phyloP scores from a whole-genome alignment of 2,113 vertebrate species.

The Bothrops jararaca region DNA sequence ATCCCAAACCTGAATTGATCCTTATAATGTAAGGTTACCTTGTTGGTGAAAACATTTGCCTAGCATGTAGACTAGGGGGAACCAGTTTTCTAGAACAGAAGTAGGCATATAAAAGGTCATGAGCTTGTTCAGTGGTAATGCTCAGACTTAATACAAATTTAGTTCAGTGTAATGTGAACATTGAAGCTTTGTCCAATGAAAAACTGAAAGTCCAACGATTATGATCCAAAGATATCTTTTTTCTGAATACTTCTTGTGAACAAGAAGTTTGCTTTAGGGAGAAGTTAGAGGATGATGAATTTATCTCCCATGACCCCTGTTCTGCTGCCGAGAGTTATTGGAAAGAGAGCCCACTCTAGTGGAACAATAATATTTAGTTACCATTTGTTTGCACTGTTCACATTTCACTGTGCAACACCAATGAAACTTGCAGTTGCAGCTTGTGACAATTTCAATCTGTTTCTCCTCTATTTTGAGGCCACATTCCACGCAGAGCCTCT shows the following conservation, averaged over 20 bases:
- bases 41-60: not conserved
- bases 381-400: conserved; percentile 81
- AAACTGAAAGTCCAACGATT: not conserved
- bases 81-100: not conserved
- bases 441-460: conserved; percentile 77
- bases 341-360: conserved; percentile 44
- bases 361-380: conserved; percentile 84
- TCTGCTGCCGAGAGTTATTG: conserved; percentile 66
- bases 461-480: conserved; percentile 83
- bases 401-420: conserved; percentile 96
- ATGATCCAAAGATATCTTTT: not conserved
- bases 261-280: not conserved
- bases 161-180: not conserved
- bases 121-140: not conserved
- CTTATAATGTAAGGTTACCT: not conserved
- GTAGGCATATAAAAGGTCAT: not conserved
- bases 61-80: not conserved
- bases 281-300: not conserved
- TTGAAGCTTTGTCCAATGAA: not conserved
- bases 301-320: conserved; percentile 64
- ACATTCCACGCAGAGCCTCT: conserved; percentile 85
- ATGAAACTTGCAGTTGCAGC: conserved; percentile 95
- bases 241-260: not conserved
- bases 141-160: not conserved
- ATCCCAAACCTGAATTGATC: not conserved